Conservation (phyloP, 2,113 vertebrate genomes). For the Cervus canadensis region DNA sequence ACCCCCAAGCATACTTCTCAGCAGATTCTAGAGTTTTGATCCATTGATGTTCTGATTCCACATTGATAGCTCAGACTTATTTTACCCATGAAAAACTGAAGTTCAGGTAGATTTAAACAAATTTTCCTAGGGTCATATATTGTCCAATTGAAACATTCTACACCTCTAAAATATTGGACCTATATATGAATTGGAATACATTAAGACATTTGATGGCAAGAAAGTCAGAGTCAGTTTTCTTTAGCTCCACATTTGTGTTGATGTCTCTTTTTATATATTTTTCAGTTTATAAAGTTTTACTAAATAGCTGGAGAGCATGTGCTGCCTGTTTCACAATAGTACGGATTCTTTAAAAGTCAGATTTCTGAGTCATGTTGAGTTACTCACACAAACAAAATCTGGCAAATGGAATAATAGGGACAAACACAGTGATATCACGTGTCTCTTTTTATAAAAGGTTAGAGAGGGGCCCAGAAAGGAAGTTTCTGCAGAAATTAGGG, state of each 20-base stretch:
- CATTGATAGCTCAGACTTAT: background rate
- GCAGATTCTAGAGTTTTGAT: background rate
- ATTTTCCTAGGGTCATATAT: background rate
- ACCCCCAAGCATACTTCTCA: background rate
- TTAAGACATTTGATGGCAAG: background rate
- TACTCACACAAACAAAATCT: constrained; percentile 26
- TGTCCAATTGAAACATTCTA: background rate
- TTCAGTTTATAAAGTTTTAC: background rate
- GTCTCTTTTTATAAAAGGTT: background rate
- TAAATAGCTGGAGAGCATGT: background rate
- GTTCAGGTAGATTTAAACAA: background rate
- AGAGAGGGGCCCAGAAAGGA: background rate
- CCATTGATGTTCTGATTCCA: background rate
- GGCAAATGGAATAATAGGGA: background rate
- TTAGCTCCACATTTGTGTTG: background rate
- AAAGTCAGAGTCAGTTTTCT: background rate
- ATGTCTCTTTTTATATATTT: background rate
- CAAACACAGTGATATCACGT: background rate
- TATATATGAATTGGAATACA: background rate
- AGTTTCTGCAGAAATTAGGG: background rate
- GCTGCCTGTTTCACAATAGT: constrained; percentile 27
- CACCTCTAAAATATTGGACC: background rate
- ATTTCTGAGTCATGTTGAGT: constrained; percentile 57
- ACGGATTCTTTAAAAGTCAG: constrained; percentile 55
- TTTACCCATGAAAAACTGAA: background rate